Conservation (phyloP, 2,888 invertebrate species). For the Nomada fucata region DNA sequence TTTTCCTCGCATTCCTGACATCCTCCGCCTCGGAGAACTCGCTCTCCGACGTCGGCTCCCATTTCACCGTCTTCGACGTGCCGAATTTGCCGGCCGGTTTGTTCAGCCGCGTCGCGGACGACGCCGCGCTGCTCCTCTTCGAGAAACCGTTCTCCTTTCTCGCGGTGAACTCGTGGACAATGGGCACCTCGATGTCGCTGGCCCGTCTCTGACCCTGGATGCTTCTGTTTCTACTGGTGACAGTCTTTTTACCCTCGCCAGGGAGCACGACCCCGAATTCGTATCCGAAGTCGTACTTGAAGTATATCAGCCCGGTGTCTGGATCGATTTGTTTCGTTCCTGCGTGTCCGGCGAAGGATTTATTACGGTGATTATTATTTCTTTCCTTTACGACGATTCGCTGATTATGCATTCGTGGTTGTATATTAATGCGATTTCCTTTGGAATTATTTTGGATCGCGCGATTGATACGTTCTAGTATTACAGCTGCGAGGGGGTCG, state of each 20-base stretch:
- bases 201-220: conserved; percentile 86
- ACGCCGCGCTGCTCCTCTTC: conserved; percentile 58
- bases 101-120: conserved; percentile 49
- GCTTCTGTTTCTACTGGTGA: conserved; percentile 82
- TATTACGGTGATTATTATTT: not conserved
- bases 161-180: conserved; percentile 87
- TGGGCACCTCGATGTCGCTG: conserved; percentile 88
- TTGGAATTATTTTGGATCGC: too few relatives aligned
- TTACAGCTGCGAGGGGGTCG: too few relatives aligned
- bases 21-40: conserved; percentile 87
- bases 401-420: too few relatives aligned
- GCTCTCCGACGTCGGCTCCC: conserved; percentile 88
- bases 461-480: too few relatives aligned
- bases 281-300: conserved; percentile 93
- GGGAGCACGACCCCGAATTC: conserved; percentile 91
- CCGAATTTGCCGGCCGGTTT: conserved; percentile 68
- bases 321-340: conserved; percentile 92
- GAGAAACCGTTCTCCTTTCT: conserved; percentile 79
- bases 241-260: conserved; percentile 85
- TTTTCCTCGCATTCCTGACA: conserved; percentile 82
- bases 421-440: too few relatives aligned
- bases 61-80: conserved; percentile 85
- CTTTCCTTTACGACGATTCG: not conserved
- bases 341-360: conserved; percentile 74
- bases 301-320: conserved; percentile 91